These are phyloP conservation scores for Oryzias dopingdopingensis DNA, from an alignment of 2,797 vertebrate species.

Conservation along the genomic window DNA sequence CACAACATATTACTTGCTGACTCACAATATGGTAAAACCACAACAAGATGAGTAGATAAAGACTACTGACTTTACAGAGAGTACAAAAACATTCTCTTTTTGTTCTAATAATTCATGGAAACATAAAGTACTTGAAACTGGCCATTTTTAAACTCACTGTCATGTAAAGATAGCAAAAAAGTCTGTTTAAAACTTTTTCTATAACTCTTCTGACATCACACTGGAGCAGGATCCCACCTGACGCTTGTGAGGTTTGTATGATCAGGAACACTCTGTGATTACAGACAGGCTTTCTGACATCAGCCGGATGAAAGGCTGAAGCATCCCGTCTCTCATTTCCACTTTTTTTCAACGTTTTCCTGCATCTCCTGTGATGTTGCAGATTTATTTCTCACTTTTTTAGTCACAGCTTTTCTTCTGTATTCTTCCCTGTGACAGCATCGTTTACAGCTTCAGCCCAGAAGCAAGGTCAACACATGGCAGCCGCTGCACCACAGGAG, in stretches of 20 bases:
- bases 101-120: too few species aligned
- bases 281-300: slow-evolving; percentile 17
- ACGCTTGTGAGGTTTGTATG: slow-evolving; percentile 20
- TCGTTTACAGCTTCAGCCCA: slow-evolving; percentile 1
- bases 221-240: slow-evolving; percentile 5
- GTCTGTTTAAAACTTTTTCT: slow-evolving; percentile 1
- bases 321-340: slow-evolving; percentile 1
- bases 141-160: too few species aligned
- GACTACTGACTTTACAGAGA: too few species aligned
- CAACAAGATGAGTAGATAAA: too few species aligned
- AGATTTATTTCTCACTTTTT: background rate
- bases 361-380: background rate
- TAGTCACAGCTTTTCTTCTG: background rate
- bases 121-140: too few species aligned
- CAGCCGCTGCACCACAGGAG: background rate
- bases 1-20: too few species aligned
- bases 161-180: too few species aligned
- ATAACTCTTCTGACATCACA: slow-evolving; percentile 8
- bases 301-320: slow-evolving; percentile 18
- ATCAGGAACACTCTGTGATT: slow-evolving; percentile 42
- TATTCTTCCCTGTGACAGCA: background rate
- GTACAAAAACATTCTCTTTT: too few species aligned
- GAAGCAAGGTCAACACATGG: background rate
- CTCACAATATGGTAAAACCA: too few species aligned
- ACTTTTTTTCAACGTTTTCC: background rate